A percentile compares a stretch with the other conserved stretches of the same genome.
Evolutionary conservation across 2,113 vertebrate genomes (phyloP).

Genomic region (Oncorhynchus kisutch): DNA sequence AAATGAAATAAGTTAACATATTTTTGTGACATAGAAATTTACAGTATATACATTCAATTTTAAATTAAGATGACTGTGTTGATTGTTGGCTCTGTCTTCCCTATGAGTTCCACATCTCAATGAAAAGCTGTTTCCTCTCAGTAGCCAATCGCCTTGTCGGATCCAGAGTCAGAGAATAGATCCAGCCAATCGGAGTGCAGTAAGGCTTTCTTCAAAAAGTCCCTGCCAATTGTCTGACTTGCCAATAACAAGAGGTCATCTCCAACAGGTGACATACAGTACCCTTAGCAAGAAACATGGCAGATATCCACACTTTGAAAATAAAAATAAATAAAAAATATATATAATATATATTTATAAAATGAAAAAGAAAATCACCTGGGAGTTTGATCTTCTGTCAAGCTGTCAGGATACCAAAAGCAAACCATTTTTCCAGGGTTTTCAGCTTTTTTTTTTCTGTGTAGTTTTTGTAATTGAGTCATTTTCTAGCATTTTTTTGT

Average conservation of each 20-base stretch:
- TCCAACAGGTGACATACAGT: constrained; percentile 16
- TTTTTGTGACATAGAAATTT: constrained; percentile 62
- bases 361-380: constrained; percentile 27
- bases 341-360: constrained; percentile 48
- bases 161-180: constrained; percentile 37
- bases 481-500: constrained; percentile 1
- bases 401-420: constrained; percentile 32
- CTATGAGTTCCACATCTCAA: constrained; percentile 18
- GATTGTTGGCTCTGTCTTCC: constrained; percentile 33
- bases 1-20: constrained; percentile 71
- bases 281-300: constrained; percentile 36
- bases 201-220: constrained; percentile 40
- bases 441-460: not conserved
- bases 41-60: constrained; percentile 75
- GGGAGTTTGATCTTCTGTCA: constrained; percentile 24
- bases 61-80: constrained; percentile 54
- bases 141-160: constrained; percentile 11
- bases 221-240: constrained; percentile 22
- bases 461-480: not conserved
- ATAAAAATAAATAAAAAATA: constrained; percentile 48
- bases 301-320: constrained; percentile 34
- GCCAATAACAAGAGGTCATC: constrained; percentile 27
- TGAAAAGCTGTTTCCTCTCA: not conserved
- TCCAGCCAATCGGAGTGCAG: constrained; percentile 39
- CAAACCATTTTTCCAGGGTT: not conserved